Evolutionary conservation across 1,140 invertebrate species (phyloP), one percentile per base, ranked within the genome.

Genomic region (Nasonia longicornis): DNA sequence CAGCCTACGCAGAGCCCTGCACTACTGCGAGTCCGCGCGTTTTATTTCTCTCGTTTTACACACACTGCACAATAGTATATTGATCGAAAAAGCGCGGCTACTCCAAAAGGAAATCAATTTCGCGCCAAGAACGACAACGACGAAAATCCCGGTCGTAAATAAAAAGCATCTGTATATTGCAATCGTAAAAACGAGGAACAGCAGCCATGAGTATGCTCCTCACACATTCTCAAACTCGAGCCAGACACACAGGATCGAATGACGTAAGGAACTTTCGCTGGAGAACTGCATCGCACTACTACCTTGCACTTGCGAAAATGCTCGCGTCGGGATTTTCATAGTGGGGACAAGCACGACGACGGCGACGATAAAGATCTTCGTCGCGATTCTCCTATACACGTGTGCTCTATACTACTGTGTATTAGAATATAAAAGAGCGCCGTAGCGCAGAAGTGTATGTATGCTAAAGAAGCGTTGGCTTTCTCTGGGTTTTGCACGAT

Each of bases 241-340:
- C 12, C 48, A 52, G 4, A 20, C 48, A 16, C 14, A 52, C 16
- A 8, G 20, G 3, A 38, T 42, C 42, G 38, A 26, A 75, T 87
- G 86, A 87, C 85, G 86, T 86, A 88, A 87, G 85, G 82, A 85
- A 89, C 87, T 89, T 89, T 89, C 87, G 87, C 88, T 75, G 38
- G 58, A 38, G 22, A 16, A 31, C 70, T n/a, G 52, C 77, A 83
- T 81, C 67, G 26, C 20, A 79, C 83, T 26, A 84, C 86, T 86
- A 88, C 87, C 88, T 89, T 89, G 88, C 88, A 89, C 88, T 89
- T 88, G 87, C 86, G 81, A 82, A 83, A 83, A 81, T 80, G n/a
- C 71, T 45, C 67, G 82, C 82, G 84, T 85, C 83, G 82, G 77
- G 82, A 63, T 79, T 73, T 73, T 72, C 45, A 72, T 26, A 26